Conservation (phyloP, 2,113 vertebrate species). For the Chaenogobius annularis region DNA sequence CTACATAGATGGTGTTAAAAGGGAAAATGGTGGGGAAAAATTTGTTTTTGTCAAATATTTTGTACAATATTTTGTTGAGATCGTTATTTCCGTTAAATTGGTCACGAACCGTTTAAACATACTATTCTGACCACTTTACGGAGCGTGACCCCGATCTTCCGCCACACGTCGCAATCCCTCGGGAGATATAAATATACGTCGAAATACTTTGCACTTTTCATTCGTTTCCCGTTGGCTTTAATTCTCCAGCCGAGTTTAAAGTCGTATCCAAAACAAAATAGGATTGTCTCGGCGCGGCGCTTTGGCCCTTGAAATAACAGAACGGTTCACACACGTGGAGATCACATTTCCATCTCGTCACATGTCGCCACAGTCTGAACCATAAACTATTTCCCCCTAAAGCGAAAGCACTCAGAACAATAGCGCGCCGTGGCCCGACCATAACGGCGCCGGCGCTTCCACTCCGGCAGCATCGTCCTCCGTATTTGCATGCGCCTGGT, state of each 20-base stretch:
- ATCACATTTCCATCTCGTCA: constrained; percentile 7
- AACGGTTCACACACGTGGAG: rapidly evolving
- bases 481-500: constrained; percentile 76
- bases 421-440: constrained; percentile 34
- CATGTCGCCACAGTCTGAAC: constrained; percentile 23
- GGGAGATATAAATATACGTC: too few species aligned
- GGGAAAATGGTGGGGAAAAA: too few species aligned
- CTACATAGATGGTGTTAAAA: too few species aligned
- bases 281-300: not conserved
- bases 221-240: not conserved
- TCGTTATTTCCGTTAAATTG: too few species aligned
- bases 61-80: too few species aligned
- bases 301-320: not conserved
- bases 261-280: not conserved
- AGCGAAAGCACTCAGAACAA: constrained; percentile 17
- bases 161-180: not conserved
- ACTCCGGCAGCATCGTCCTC: constrained; percentile 61
- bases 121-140: too few species aligned
- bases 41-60: too few species aligned
- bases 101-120: too few species aligned
- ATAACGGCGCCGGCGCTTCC: constrained; percentile 47
- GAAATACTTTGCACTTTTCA: not conserved
- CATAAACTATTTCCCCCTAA: not conserved
- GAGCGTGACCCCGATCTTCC: too few species aligned
- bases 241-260: not conserved